Percentiles rank a stretch among this genome's conserved stretches.
Evolutionary conservation across 1,140 invertebrate genomes (phyloP).

Genomic region (Sarcophaga bullata): DNA sequence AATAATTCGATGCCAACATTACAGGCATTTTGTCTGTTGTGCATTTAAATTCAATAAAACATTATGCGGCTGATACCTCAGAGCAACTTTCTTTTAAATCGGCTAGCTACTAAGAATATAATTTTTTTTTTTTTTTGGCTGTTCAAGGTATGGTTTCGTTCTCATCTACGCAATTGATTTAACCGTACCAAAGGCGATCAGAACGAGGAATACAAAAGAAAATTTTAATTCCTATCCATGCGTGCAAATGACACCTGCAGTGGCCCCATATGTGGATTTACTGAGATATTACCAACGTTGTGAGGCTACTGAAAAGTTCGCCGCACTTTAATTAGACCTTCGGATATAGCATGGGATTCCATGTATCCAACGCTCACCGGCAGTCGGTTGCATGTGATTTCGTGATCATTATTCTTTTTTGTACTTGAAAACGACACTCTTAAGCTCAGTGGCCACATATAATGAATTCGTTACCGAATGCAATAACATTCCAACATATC

Average conservation of each 20-base stretch:
- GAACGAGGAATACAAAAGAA: slow-evolving; percentile 93
- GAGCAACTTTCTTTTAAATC: slow-evolving; percentile 86
- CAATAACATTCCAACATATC: slow-evolving; percentile 99
- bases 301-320: slow-evolving; percentile 97
- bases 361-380: slow-evolving; percentile 91
- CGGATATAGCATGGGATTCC: slow-evolving; percentile 96
- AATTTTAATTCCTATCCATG: slow-evolving; percentile 99
- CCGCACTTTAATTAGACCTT: slow-evolving; percentile 96
- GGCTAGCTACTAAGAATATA: slow-evolving; percentile 88
- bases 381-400: slow-evolving; percentile 68
- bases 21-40: slow-evolving; percentile 84
- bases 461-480: slow-evolving; percentile 98
- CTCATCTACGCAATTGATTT: slow-evolving; percentile 73
- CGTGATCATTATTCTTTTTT: slow-evolving; percentile 72
- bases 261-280: slow-evolving; percentile 97
- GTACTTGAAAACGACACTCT: slow-evolving; percentile 90
- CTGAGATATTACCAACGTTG: slow-evolving; percentile 98
- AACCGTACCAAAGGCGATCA: slow-evolving; percentile 86
- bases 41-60: slow-evolving; percentile 65
- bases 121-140: neutral
- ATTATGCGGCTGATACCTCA: slow-evolving; percentile 64
- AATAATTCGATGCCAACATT: slow-evolving; percentile 88
- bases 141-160: neutral
- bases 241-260: slow-evolving; percentile 96
- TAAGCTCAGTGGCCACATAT: slow-evolving; percentile 92